Conservation (phyloP, 2,888 invertebrate genomes). For the Lamellibrachia columna region DNA sequence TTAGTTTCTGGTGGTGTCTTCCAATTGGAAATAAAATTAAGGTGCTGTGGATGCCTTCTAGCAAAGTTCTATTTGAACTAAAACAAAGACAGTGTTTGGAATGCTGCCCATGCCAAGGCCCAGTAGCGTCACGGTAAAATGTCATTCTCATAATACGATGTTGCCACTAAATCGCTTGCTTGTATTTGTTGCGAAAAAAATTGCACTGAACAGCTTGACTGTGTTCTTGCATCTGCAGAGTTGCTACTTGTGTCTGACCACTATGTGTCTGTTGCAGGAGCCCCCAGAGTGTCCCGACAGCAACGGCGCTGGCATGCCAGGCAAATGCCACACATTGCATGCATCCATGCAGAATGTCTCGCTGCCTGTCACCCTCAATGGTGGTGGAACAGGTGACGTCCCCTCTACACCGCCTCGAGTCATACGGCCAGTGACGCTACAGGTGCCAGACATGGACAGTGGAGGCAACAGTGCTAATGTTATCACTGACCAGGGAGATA, state of each 20-base stretch:
- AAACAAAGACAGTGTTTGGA: neutral
- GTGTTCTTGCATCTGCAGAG: too few relatives aligned
- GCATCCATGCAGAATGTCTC: neutral
- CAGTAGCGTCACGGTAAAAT: too few relatives aligned
- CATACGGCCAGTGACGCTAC: neutral
- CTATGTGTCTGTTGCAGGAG: neutral
- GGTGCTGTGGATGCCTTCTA: neutral
- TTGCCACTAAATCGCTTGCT: too few relatives aligned
- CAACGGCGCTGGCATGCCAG: neutral
- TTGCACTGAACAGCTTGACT: too few relatives aligned
- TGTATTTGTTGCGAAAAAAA: too few relatives aligned
- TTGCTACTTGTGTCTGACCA: neutral
- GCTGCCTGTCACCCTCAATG: neutral
- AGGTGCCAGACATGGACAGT: neutral
- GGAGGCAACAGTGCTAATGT: neutral
- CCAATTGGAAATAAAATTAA: neutral
- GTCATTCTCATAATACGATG: too few relatives aligned
- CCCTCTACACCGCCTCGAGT: neutral
- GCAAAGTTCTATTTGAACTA: neutral
- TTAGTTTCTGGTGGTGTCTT: neutral
- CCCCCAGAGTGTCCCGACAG: neutral
- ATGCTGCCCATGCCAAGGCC: neutral
- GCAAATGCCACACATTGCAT: neutral
- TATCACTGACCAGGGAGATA: constrained; percentile 38
- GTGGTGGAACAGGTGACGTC: neutral